Evolutionary conservation across 2,888 invertebrate genomes (phyloP), one percentile per base, ranked within the genome.

Genomic region (Apamea crenata): DNA sequence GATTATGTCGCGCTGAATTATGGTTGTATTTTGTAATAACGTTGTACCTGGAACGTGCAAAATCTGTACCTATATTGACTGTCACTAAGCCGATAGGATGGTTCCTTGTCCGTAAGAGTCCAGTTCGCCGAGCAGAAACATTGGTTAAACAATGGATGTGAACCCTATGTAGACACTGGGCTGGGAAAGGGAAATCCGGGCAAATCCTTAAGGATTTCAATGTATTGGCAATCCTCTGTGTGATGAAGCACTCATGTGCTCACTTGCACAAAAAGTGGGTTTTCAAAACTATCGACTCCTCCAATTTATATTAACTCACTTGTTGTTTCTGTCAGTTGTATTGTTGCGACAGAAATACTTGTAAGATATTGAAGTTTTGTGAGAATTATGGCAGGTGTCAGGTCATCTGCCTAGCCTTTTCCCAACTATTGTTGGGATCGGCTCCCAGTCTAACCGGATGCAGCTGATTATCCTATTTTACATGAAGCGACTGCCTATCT

Each of bases 1-100:
- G 44, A 82, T 77, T 63, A 61, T 40, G 44, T 77, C 68, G 25
- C 59, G 18, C 29, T 81, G 56, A 50, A 69, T 75, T 50, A 59
- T n/a, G 40, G 2, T 47, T 75, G 3, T 47, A 16, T 63, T 63
- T 68, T 74, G 29, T 72, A 66, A 40, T 1, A 16, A 6, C 36
- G 47, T 47, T 61, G 12, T 1, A 25, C 44, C 12, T 18, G 14
- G 18, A n/a, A 61, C 16, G n/a, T 61, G 1, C 36, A 50, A 21
- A 29, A 61, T 40, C 21, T 7, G 14, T 14, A 32, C 5, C 2
- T 29, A 10, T 16, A 18, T 32, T 40, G 0, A 25, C 4, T 14
- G 8, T 40, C 16, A 40, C 25, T 7, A 74, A 74, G 18, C 1
- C 8, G 21, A 29, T 50, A 4, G n/a, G 44, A 32, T 16, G 21